Conservation (phyloP, 2,888 invertebrate species). For the Xanthia icteritia region DNA sequence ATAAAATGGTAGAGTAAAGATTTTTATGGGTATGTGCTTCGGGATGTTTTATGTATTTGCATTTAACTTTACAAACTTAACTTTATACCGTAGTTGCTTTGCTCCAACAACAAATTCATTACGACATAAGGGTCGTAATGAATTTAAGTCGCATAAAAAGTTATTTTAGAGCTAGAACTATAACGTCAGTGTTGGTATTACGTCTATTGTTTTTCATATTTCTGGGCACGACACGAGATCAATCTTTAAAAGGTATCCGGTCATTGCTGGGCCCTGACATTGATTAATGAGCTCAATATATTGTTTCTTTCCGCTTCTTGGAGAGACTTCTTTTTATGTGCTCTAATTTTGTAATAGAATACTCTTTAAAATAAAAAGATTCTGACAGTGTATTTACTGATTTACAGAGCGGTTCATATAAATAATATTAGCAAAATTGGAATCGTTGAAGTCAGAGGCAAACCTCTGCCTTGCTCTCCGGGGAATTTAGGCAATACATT, state of each 20-base stretch:
- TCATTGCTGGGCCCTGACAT: conserved; percentile 79
- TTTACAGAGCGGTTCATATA: background rate
- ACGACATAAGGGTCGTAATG: no score
- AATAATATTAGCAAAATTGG: background rate
- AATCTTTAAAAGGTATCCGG: conserved; percentile 75
- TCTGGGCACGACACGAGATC: conserved; percentile 66
- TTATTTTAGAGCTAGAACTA: conserved; percentile 29
- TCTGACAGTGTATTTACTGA: background rate
- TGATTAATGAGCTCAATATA: conserved; percentile 81
- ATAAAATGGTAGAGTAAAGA: conserved; percentile 53
- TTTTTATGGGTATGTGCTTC: conserved; percentile 50
- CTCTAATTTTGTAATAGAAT: conserved; percentile 41
- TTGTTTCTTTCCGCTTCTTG: conserved; percentile 75
- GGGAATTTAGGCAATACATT: conserved; percentile 3
- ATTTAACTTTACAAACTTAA: conserved; percentile 50
- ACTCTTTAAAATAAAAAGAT: conserved; percentile 17
- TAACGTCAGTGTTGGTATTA: conserved; percentile 28
- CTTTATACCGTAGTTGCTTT: conserved; percentile 12
- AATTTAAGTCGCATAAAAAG: background rate
- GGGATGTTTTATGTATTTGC: conserved; percentile 45
- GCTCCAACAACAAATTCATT: conserved; percentile 23
- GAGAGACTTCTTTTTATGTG: conserved; percentile 65
- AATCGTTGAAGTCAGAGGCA: background rate
- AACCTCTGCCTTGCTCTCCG: conserved; percentile 1
- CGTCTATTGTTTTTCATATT: conserved; percentile 63